Evolutionary conservation across 1,140 invertebrate genomes (phyloP), one percentile per base, ranked within the genome.

Genomic region (Protaetia brevitarsis): DNA sequence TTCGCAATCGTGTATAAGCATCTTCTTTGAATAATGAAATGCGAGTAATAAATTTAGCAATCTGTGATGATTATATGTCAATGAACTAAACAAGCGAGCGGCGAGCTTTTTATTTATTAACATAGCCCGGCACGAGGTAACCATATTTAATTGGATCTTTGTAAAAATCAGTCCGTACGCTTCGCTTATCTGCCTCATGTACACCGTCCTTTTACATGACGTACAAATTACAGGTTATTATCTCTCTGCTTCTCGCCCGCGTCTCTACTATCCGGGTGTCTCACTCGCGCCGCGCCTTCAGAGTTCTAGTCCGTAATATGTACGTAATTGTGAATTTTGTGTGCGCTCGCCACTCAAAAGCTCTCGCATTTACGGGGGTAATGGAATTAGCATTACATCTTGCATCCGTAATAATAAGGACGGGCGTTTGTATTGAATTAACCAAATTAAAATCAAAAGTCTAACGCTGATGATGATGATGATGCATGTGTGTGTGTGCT

Each of bases 131-230:
- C 68, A 58, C 66, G 65, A 70, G 58, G 58, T 64, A 66, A 69
- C 60, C 51, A 68, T 64, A 66, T 68, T 70, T 70, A 70, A 70
- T 70, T 70, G 66, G 69, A 66, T 68, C 64, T 66, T 64, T 51
- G 69, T 70, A 68, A 70, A 70, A 70, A 68, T 70, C 63, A 16
- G 41, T 51, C 21, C 5, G 16, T 65, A 68, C 63, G 63, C 27
- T 65, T 66, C 67, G 67, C 63, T 68, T 68, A 68, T 68, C 64
- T 66, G 41, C 41, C 31, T 64, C 41, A 36, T 19, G 63, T 41
- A 58, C 29, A 57, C 7, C 51, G 45, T 30, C 63, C 29, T 45
- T 64, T 64, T 64, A 58, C 41, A 51, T 45, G 37, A 64, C 37
- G 28, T 64, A 57, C 37, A 64, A 64, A 64, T 51, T 30, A 31